phyloP scores from a whole-genome alignment of 2,797 vertebrate species.

The Adrianichthys oophorus region DNA sequence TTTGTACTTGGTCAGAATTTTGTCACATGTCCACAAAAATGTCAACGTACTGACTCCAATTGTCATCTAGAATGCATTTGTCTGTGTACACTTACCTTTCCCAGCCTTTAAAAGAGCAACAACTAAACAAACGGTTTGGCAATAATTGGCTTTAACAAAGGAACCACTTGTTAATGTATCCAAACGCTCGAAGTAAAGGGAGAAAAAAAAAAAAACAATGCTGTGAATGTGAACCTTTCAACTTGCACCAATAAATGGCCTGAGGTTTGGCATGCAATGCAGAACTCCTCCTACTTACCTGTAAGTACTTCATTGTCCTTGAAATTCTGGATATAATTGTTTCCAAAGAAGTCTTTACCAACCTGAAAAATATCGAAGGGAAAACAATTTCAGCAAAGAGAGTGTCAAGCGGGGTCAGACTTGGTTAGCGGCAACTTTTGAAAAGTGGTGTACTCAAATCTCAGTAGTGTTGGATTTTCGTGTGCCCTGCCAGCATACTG shows the following conservation, averaged over 20 bases:
- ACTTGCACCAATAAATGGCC: slow-evolving; percentile 33
- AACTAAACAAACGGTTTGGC: slow-evolving; percentile 24
- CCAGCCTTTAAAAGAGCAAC: slow-evolving; percentile 16
- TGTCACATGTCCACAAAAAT: slow-evolving; percentile 3
- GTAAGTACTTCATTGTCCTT: slow-evolving; percentile 88
- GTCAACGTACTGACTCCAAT: slow-evolving; percentile 10
- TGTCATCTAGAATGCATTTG: slow-evolving; percentile 12
- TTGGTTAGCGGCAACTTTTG: slow-evolving; percentile 81
- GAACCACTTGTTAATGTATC: neutral
- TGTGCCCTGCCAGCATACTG: slow-evolving; percentile 76
- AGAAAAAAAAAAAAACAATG: slow-evolving; percentile 21
- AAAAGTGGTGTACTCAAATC: slow-evolving; percentile 72
- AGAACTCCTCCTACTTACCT: slow-evolving; percentile 77
- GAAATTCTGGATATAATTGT: slow-evolving; percentile 93
- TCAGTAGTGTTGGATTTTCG: slow-evolving; percentile 71
- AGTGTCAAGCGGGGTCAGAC: slow-evolving; percentile 76
- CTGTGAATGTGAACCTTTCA: slow-evolving; percentile 32
- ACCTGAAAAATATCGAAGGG: slow-evolving; percentile 82
- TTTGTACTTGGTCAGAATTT: neutral
- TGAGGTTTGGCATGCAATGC: slow-evolving; percentile 35
- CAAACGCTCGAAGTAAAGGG: slow-evolving; percentile 11
- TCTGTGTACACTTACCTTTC: neutral
- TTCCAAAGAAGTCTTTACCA: slow-evolving; percentile 96
- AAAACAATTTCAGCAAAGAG: slow-evolving; percentile 71
- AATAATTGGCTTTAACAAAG: slow-evolving; percentile 18